Evolutionary conservation across 2,888 invertebrate genomes (phyloP).

Genomic region (Fragum whitleyi): DNA sequence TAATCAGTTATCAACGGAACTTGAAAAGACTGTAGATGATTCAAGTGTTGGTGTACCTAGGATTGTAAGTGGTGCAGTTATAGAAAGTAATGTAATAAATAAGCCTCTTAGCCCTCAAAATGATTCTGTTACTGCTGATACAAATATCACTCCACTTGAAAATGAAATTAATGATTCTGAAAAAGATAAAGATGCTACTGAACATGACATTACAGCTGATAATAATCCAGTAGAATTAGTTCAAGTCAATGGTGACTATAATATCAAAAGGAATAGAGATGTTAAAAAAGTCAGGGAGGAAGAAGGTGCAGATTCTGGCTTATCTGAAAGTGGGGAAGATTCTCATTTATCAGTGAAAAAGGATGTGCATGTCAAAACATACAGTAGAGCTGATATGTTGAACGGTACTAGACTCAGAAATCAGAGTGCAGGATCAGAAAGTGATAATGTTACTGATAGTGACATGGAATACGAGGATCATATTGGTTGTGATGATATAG

Average conservation of each 20-base stretch:
- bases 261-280: background rate
- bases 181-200: background rate
- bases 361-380: conserved; percentile 57
- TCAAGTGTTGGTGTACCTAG: background rate
- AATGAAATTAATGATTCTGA: background rate
- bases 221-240: background rate
- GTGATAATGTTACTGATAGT: conserved; percentile 53
- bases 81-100: background rate
- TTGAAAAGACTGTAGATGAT: background rate
- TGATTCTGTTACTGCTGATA: background rate
- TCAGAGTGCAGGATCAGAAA: conserved; percentile 58
- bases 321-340: conserved; percentile 59
- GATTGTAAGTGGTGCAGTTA: background rate
- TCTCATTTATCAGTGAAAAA: conserved; percentile 63
- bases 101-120: background rate
- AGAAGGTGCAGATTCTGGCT: conserved; percentile 5
- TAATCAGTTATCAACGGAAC: background rate
- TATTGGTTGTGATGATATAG: conserved; percentile 65
- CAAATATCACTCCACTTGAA: background rate
- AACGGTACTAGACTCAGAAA: conserved; percentile 45
- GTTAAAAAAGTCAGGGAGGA: background rate
- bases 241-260: background rate
- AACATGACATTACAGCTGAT: background rate
- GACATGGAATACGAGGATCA: conserved; percentile 65
- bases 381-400: conserved; percentile 53